Conservation (phyloP, 2,113 vertebrate genomes). For the Catharus minimus region DNA sequence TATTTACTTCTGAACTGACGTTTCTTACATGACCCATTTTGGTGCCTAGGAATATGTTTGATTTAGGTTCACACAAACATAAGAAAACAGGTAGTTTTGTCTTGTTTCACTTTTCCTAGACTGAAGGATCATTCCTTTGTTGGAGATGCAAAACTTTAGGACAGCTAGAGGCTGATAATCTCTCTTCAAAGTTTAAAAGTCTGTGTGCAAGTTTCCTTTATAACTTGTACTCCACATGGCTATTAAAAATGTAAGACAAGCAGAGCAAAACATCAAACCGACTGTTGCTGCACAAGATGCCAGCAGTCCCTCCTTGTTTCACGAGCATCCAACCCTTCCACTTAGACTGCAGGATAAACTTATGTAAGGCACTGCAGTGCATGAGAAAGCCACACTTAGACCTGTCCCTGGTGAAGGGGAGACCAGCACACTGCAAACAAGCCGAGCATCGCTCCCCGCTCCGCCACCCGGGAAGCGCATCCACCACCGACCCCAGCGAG, state of each 20-base stretch:
- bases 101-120: neutral
- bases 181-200: slow-evolving; percentile 7
- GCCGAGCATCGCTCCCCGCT: neutral
- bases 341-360: slow-evolving; percentile 51
- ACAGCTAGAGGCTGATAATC: neutral
- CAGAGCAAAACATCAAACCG: neutral
- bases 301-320: neutral
- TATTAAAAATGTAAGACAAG: slow-evolving; percentile 10
- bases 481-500: neutral
- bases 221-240: neutral
- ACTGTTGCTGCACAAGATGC: neutral
- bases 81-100: neutral
- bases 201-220: neutral
- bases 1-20: neutral
- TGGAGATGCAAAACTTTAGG: neutral
- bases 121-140: neutral
- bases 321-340: neutral
- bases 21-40: neutral
- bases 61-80: neutral
- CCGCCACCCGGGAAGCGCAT: neutral
- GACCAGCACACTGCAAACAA: neutral
- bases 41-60: neutral
- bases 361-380: slow-evolving; percentile 74
- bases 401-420: neutral
- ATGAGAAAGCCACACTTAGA: neutral